Percentiles rank a stretch among this genome's conserved stretches.
phyloP scores from a whole-genome alignment of 2,797 vertebrate genomes.

The Gymnocypris eckloni region DNA sequence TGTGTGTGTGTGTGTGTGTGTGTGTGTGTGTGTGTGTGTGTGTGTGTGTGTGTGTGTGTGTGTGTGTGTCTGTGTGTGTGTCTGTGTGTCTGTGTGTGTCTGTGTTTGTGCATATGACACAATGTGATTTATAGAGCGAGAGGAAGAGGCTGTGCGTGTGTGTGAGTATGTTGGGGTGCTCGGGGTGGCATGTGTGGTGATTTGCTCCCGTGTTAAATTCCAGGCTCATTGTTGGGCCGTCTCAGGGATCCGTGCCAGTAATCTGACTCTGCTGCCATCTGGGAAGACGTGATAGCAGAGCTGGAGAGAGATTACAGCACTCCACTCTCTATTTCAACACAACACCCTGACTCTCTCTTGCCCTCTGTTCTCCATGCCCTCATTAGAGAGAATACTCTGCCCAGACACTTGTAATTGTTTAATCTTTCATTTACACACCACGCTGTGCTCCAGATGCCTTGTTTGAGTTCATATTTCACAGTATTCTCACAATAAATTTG shows the following conservation, averaged over 20 bases:
- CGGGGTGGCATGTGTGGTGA: slow-evolving; percentile 68
- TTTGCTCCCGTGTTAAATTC: slow-evolving; percentile 79
- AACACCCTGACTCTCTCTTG: slow-evolving; percentile 40
- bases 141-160: slow-evolving; percentile 41
- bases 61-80: slow-evolving; percentile 32
- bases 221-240: slow-evolving; percentile 70
- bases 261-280: slow-evolving; percentile 77
- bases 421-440: slow-evolving; percentile 39
- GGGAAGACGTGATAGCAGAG: slow-evolving; percentile 75
- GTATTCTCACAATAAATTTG: not conserved
- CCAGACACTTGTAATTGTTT: slow-evolving; percentile 38
- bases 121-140: slow-evolving; percentile 48
- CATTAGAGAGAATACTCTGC: slow-evolving; percentile 33
- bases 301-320: slow-evolving; percentile 58
- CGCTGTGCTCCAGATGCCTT: not conserved
- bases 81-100: slow-evolving; percentile 14
- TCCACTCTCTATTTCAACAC: slow-evolving; percentile 65
- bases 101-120: slow-evolving; percentile 40
- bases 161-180: slow-evolving; percentile 43
- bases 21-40: slow-evolving; percentile 23
- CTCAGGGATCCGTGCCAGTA: slow-evolving; percentile 64
- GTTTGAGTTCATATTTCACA: slow-evolving; percentile 13
- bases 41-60: slow-evolving; percentile 7
- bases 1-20: too few relatives aligned
- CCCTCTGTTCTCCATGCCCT: slow-evolving; percentile 33